Evolutionary conservation across 2,888 invertebrate genomes (phyloP), one percentile per base, ranked within the genome.

Genomic region (Yponomeuta sedellus): DNA sequence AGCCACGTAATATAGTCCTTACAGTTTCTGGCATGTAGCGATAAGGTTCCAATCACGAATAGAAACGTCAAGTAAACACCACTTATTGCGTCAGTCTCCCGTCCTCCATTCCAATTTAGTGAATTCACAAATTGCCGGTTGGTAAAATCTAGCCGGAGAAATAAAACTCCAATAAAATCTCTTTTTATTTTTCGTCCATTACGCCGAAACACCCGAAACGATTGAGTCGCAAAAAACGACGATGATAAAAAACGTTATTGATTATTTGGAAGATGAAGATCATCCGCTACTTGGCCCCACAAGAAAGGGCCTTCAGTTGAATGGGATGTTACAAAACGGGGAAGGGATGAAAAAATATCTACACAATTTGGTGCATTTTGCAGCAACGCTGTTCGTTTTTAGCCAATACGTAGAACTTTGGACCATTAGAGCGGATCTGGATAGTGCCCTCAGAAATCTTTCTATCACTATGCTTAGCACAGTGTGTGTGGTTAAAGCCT

Each of bases 401-500:
- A 80, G 78, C n/a, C 84, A 88, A 70, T 87, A 83, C 64, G 63
- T 85, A 1, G 88, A 88, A 68, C 78, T 89, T 1, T 88, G 83
- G 82, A 64, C 77, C 0, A 80, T 86, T 19, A 78, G 80, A 68
- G 71, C 74, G 0, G 73, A 87, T 39, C 64, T 85, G 1, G 79
- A 83, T 61, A 61, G 77, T 69, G 88, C 87, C 3, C 66, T 88
- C 56, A 73, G 81, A 22, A 89, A 89, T 67, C 72, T 89, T 0
- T 88, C 89, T 0, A 73, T 83, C 0, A 80, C 84, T 0, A 85
- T 88, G 84, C 73, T 88, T 0, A 88, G 86, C 66, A 77, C 82
- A 0, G 76, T 87, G 1, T 88, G 88, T 61, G 79, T 84, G 0
- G 71, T 82, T 0, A 89, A 89, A 73, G 78, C 82, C 2, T 73